Evolutionary conservation across 2,888 invertebrate species (phyloP), one percentile per base, ranked within the genome.

Genomic region (Ichneumon xanthorius): DNA sequence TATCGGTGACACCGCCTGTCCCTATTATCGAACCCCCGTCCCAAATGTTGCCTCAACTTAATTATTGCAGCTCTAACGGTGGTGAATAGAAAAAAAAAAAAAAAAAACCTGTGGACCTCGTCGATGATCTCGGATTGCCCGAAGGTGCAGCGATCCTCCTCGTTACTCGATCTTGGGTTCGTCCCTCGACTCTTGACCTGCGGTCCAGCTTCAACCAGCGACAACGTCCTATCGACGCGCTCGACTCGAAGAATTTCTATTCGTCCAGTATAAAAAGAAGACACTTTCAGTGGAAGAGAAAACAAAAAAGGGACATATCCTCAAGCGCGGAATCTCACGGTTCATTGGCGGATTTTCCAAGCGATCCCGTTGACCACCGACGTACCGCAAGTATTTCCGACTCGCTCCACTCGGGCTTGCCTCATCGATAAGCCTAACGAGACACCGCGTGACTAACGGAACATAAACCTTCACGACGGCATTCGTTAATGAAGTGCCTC

Each of bases 361-460:
- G 82, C 63, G 65, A 82, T 85, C 70, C 82, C 82, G 71, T 79
- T 79, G 82, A 75, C 78, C 78, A 82, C 53, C 82, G 83, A 89
- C 87, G 84, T 87, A 85, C 77, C 83, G 87, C 78, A 65, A 88
- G 84, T 85, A 86, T 58, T 73, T 67, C 63, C 72, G 83, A 82
- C 81, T 58, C 68, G 84, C 81, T 80, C 80, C 82, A 67, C 63
- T 63, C 81, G 84, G 84, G 86, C 87, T 88, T 82, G 86, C 83
- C 86, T 85, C 84, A 87, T 85, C 88, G 89, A 89, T 90, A 89
- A 89, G 88, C 78, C 87, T 90, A 90, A 90, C 88, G 88, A 90
- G 90, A 88, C 86, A 72, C 61, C 72, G 72, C 72, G 72, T 78
- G 80, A 84, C 88, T 84, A 86, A 85, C 85, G 85, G 86, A 88